A percentile compares a stretch with the other conserved stretches of the same genome.
Evolutionary conservation across 1,140 invertebrate species (phyloP).

Genomic region (Nephila pilipes): DNA sequence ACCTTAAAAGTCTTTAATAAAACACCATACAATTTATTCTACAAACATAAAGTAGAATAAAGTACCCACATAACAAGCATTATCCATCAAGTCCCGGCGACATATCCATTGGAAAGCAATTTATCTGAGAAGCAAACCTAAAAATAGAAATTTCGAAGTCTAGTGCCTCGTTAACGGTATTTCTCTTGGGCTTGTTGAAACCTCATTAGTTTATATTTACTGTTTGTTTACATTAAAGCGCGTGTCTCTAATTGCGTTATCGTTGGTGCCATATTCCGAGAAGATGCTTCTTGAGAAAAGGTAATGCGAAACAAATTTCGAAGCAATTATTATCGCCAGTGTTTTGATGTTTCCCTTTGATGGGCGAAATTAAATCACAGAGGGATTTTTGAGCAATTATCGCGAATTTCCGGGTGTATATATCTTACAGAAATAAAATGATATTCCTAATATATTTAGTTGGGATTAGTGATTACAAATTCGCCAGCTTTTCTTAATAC

Average conservation of each 20-base stretch:
- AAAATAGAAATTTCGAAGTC: conserved; percentile 26
- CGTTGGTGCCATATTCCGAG: background rate
- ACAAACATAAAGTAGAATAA: too few relatives aligned
- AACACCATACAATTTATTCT: too few relatives aligned
- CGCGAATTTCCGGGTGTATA: background rate
- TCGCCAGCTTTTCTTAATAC: too few relatives aligned
- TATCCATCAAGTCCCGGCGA: background rate
- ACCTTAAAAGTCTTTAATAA: too few relatives aligned
- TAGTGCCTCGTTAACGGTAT: conserved; percentile 8
- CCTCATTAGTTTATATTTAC: conserved; percentile 39
- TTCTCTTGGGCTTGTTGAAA: conserved; percentile 3
- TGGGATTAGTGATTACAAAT: too few relatives aligned
- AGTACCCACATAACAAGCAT: background rate
- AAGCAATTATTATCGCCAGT: background rate
- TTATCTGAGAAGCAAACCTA: background rate
- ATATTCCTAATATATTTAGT: too few relatives aligned
- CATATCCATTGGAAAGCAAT: conserved; percentile 24
- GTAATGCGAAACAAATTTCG: background rate
- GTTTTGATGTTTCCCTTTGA: background rate
- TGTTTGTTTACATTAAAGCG: conserved; percentile 24
- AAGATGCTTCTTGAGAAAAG: background rate
- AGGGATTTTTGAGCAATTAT: background rate
- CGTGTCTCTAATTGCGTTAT: conserved; percentile 15
- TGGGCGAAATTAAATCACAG: background rate
- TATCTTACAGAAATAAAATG: background rate